phyloP scores from a whole-genome alignment of 2,888 invertebrate species.

The Teleogryllus oceanicus region DNA sequence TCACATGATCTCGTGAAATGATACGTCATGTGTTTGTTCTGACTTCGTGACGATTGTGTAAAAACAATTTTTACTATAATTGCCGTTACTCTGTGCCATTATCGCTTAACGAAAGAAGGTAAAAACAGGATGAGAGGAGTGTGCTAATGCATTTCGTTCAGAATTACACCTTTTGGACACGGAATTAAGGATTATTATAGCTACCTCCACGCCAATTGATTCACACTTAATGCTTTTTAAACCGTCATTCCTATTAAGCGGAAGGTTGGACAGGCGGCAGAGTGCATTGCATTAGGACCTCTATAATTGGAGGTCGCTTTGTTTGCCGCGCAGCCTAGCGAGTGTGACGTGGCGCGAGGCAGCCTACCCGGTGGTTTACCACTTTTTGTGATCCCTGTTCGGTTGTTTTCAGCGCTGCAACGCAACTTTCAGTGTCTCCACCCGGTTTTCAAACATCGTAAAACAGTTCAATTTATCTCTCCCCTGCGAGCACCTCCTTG shows the following conservation, averaged over 20 bases:
- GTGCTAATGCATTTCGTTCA: not conserved
- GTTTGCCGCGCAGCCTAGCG: no score
- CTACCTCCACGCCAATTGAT: not conserved
- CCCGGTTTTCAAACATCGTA: no score
- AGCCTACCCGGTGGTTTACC: no score
- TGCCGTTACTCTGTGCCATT: not conserved
- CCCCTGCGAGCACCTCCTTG: no score
- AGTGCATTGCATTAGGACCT: no score
- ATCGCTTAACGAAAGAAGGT: not conserved
- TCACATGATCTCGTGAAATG: not conserved
- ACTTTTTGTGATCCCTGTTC: no score
- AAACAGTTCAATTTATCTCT: no score
- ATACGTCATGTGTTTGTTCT: conserved; percentile 5
- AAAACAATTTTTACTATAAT: not conserved
- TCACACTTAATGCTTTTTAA: not conserved
- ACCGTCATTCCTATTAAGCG: not conserved
- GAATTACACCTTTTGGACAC: not conserved
- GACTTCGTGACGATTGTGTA: not conserved
- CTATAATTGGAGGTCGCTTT: no score
- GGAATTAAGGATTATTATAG: not conserved
- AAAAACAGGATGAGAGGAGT: not conserved
- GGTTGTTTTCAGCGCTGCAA: no score
- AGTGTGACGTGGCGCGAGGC: no score
- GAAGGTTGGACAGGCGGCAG: no score
- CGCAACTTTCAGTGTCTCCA: no score